These are phyloP conservation scores for Drosophila kepulauana DNA, from an alignment of 1,140 invertebrate species.

Conservation along the genomic window DNA sequence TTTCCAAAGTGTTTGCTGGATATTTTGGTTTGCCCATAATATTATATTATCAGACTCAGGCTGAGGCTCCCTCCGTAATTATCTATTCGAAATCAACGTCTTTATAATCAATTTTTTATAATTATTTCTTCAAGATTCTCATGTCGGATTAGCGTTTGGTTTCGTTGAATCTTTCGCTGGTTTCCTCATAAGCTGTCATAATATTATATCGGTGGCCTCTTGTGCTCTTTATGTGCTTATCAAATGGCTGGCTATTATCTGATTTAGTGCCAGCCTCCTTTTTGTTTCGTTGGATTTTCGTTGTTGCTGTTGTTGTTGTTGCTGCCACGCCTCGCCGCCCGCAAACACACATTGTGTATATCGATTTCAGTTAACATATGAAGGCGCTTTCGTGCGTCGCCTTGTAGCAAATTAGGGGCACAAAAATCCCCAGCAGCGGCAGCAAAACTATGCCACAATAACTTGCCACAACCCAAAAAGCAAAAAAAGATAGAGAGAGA, in stretches of 20 bases:
- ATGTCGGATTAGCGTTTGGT: not conserved
- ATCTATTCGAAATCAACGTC: not conserved
- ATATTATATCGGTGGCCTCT: constrained; percentile 33
- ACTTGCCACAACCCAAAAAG: constrained; percentile 15
- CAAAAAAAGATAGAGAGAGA: not conserved
- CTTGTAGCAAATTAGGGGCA: constrained; percentile 66
- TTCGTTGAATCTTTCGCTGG: constrained; percentile 2
- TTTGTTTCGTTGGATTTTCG: not conserved
- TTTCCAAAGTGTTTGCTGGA: too few relatives aligned
- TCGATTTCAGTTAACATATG: constrained; percentile 51
- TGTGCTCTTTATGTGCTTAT: constrained; percentile 34
- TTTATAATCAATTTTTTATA: not conserved
- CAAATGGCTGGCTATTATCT: constrained; percentile 44
- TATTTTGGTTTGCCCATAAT: not conserved
- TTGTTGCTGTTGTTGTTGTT: not conserved
- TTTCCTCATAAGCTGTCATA: constrained; percentile 34
- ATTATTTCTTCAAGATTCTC: not conserved
- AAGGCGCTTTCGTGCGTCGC: constrained; percentile 35
- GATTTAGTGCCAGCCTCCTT: constrained; percentile 27
- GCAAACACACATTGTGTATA: constrained; percentile 22
- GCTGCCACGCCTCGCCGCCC: constrained; percentile 27
- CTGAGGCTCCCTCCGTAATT: not conserved
- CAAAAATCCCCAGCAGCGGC: constrained; percentile 49
- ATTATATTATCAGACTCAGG: not conserved
- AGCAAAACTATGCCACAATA: constrained; percentile 67